Evolutionary conservation across 2,888 invertebrate genomes (phyloP).

Genomic region (Acleris cristana): DNA sequence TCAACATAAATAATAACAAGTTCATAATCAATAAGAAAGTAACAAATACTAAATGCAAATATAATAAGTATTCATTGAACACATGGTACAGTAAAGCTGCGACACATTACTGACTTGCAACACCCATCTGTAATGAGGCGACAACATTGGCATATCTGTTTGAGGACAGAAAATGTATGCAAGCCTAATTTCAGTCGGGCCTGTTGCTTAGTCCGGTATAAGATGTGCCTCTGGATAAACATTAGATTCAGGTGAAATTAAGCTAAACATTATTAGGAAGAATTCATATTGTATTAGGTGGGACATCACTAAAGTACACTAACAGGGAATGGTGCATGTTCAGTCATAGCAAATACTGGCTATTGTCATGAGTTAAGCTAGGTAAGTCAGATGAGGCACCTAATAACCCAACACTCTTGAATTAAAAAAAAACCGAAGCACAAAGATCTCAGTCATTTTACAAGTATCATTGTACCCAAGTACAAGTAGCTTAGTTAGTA

Average conservation of each 20-base stretch:
- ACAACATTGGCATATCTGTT: neutral
- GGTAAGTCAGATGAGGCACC: neutral
- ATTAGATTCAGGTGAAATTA: constrained; percentile 26
- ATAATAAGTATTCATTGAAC: constrained; percentile 36
- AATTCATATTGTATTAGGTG: constrained; percentile 35
- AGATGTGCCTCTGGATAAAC: constrained; percentile 1
- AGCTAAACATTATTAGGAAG: constrained; percentile 33
- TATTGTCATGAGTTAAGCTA: constrained; percentile 29
- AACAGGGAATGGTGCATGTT: constrained; percentile 31
- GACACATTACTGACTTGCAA: neutral
- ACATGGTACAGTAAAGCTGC: constrained; percentile 24
- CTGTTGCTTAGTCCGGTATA: neutral
- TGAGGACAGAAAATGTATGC: neutral
- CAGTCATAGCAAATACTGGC: constrained; percentile 34
- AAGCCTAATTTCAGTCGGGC: neutral
- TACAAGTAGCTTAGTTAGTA: too few species aligned
- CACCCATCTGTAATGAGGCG: neutral
- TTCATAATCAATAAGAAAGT: constrained; percentile 27
- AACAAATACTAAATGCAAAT: constrained; percentile 35
- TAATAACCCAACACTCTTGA: neutral
- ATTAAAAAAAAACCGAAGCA: too few species aligned
- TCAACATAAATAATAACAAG: constrained; percentile 35
- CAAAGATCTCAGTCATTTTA: too few species aligned
- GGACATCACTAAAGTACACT: constrained; percentile 31
- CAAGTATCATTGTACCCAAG: too few species aligned